A percentile compares a stretch with the other conserved stretches of the same genome.
phyloP scores from a whole-genome alignment of 2,888 invertebrate genomes.

The Athrips mouffetella region DNA sequence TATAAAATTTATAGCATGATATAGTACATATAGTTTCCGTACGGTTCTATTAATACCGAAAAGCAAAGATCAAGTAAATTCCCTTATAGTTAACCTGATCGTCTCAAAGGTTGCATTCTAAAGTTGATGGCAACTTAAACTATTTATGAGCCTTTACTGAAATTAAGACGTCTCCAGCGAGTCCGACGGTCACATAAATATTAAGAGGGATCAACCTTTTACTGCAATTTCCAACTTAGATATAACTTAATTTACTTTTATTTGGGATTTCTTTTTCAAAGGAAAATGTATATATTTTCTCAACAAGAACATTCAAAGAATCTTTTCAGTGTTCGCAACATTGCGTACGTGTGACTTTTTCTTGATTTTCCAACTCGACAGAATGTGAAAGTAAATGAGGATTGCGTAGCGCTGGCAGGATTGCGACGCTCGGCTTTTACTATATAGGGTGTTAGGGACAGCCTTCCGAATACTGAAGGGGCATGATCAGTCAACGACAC shows the following conservation, averaged over 20 bases:
- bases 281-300: neutral
- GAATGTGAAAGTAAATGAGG: neutral
- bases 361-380: neutral
- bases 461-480: too few species aligned
- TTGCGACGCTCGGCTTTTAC: neutral
- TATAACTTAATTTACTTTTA: too few species aligned
- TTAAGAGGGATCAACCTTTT: conserved; percentile 8
- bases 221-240: too few species aligned
- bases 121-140: conserved; percentile 21
- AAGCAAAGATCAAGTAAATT: too few species aligned
- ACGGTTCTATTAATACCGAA: too few species aligned
- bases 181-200: conserved; percentile 16
- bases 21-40: too few species aligned
- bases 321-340: conserved; percentile 3
- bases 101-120: too few species aligned
- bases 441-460: too few species aligned
- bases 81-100: too few species aligned
- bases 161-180: conserved; percentile 39
- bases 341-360: conserved; percentile 5
- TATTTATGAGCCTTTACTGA: conserved; percentile 42
- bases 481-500: too few species aligned
- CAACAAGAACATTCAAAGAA: conserved; percentile 1
- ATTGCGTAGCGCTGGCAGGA: neutral
- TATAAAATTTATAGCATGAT: too few species aligned
- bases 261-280: too few species aligned